A percentile compares a stretch with the other conserved stretches of the same genome.
phyloP scores from a whole-genome alignment of 2,797 vertebrate species.

The Adrianichthys oophorus region DNA sequence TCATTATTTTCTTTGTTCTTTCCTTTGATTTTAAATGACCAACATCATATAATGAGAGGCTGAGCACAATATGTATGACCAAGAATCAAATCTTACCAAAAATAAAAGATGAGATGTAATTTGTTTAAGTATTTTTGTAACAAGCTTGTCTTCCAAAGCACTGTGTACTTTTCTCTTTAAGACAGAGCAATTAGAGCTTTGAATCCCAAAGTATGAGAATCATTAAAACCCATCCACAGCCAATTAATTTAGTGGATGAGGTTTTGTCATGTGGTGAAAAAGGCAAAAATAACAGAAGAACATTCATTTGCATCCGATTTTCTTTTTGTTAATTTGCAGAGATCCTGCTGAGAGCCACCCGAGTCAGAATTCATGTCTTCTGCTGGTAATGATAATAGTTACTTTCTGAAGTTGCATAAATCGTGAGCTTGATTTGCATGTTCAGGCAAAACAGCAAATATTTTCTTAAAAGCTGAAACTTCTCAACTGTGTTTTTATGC shows the following conservation, averaged over 20 bases:
- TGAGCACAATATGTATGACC: no score
- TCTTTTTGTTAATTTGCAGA: constrained; percentile 71
- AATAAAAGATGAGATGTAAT: constrained; percentile 6
- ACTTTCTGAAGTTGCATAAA: constrained; percentile 78
- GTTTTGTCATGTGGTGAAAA: constrained; percentile 58
- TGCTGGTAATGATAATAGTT: constrained; percentile 76
- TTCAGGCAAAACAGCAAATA: constrained; percentile 51
- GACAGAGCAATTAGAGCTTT: constrained; percentile 75
- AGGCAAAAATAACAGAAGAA: constrained; percentile 57
- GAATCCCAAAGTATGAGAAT: constrained; percentile 75
- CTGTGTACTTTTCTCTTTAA: constrained; percentile 58
- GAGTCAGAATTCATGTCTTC: constrained; percentile 73
- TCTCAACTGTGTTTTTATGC: constrained; percentile 49
- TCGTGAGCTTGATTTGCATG: constrained; percentile 49
- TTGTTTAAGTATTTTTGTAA: constrained; percentile 50
- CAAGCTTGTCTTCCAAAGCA: constrained; percentile 67
- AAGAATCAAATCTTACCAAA: no score
- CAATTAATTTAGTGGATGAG: constrained; percentile 80
- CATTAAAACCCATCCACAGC: constrained; percentile 76
- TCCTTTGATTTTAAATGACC: constrained; percentile 67
- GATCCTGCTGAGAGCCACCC: constrained; percentile 77
- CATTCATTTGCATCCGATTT: constrained; percentile 62
- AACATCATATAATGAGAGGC: constrained; percentile 62
- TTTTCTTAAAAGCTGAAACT: constrained; percentile 61
- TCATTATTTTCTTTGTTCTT: constrained; percentile 45